These are phyloP conservation scores for Barnardius zonarius DNA, from an alignment of 2,113 vertebrate genomes.

Conservation along the genomic window DNA sequence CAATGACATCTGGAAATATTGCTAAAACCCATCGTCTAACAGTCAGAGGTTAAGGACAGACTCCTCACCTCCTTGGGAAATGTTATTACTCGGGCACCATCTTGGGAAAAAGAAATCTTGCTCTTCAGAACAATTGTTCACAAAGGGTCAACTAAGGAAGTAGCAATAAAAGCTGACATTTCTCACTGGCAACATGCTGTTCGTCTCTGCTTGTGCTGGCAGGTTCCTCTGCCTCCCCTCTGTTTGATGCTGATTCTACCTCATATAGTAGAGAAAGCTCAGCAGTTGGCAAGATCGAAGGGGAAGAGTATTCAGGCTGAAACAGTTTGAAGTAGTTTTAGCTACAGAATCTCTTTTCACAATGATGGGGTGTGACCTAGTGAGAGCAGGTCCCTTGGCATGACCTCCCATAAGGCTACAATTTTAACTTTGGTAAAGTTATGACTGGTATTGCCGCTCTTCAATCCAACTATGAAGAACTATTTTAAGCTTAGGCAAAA, in stretches of 20 bases:
- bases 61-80: constrained; percentile 60
- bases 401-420: not conserved
- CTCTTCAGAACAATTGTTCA: constrained; percentile 63
- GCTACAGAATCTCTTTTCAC: constrained; percentile 23
- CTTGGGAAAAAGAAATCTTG: constrained; percentile 61
- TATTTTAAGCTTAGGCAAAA: not conserved
- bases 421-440: not conserved
- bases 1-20: constrained; percentile 16
- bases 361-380: not conserved
- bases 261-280: constrained; percentile 55
- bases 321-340: constrained; percentile 49
- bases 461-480: not conserved
- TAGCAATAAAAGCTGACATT: constrained; percentile 77
- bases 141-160: constrained; percentile 62
- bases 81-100: constrained; percentile 59
- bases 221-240: constrained; percentile 64
- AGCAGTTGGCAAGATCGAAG: constrained; percentile 67
- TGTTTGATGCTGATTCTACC: constrained; percentile 63
- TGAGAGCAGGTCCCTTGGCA: not conserved
- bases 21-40: not conserved
- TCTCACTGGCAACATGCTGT: constrained; percentile 64
- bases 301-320: constrained; percentile 42
- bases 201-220: constrained; percentile 54
- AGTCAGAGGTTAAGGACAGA: constrained; percentile 67
- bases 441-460: not conserved